A percentile compares a stretch with the other conserved stretches of the same genome.
phyloP scores from a whole-genome alignment of 2,113 vertebrate genomes.

The Lophochroa leadbeateri region DNA sequence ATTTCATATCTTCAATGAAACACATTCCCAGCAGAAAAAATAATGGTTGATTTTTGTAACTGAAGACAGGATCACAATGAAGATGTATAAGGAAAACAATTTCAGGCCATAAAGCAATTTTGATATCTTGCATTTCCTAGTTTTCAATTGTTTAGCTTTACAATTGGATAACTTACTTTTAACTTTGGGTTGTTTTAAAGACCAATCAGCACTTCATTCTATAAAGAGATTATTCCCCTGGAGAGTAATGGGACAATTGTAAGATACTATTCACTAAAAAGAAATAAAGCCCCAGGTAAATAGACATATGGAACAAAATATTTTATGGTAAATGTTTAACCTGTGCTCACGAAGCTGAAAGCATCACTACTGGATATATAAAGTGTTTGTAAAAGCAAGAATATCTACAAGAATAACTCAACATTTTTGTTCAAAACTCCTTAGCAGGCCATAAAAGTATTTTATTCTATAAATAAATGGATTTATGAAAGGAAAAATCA shows the following conservation, averaged over 20 bases:
- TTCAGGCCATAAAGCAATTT: not conserved
- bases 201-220: not conserved
- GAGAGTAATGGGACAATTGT: not conserved
- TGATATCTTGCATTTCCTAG: not conserved
- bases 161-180: not conserved
- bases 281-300: not conserved
- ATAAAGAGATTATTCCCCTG: not conserved
- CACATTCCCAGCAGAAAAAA: not conserved
- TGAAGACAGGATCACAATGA: not conserved
- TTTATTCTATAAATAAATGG: not conserved
- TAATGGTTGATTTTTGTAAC: not conserved
- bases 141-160: not conserved
- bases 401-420: not conserved
- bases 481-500: not conserved
- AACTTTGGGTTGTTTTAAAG: not conserved
- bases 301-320: not conserved
- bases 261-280: not conserved
- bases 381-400: not conserved
- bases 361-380: not conserved
- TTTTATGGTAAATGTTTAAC: not conserved
- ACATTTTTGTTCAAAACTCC: not conserved
- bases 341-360: not conserved
- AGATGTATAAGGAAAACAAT: not conserved
- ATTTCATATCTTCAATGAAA: not conserved
- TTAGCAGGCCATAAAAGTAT: not conserved